Conservation (phyloP, 2,113 vertebrate genomes). For the Megaceryle torquata region DNA sequence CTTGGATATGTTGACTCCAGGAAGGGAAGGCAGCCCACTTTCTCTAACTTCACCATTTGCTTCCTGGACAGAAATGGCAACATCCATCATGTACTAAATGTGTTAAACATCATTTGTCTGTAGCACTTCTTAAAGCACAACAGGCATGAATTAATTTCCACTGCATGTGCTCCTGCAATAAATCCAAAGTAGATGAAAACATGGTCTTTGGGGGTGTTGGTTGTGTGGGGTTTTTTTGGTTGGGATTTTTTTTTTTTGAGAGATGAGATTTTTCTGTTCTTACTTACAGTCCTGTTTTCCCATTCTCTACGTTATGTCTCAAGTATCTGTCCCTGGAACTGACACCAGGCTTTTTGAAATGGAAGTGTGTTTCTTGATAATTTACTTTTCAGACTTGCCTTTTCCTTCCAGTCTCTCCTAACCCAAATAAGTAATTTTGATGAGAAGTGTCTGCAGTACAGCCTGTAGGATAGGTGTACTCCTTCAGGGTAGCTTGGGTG, state of each 20-base stretch:
- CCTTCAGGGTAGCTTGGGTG: not conserved
- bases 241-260: not conserved
- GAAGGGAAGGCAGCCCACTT: not conserved
- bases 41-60: conserved; percentile 10
- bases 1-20: not conserved
- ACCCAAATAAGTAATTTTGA: not conserved
- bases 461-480: not conserved
- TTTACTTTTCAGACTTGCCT: not conserved
- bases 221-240: too few species aligned
- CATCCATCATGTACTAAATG: conserved; percentile 37
- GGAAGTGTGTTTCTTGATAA: not conserved
- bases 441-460: not conserved
- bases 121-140: conserved; percentile 4
- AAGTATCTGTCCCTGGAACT: not conserved
- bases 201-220: not conserved
- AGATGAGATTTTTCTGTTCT: not conserved
- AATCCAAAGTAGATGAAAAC: not conserved
- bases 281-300: not conserved
- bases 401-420: not conserved
- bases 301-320: not conserved
- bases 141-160: conserved; percentile 34
- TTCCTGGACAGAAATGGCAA: conserved; percentile 39
- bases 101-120: conserved; percentile 19
- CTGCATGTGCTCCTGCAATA: conserved; percentile 8
- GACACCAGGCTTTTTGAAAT: not conserved